Conservation (phyloP, 2,797 vertebrate species). For the Rhynchotus rufescens region DNA sequence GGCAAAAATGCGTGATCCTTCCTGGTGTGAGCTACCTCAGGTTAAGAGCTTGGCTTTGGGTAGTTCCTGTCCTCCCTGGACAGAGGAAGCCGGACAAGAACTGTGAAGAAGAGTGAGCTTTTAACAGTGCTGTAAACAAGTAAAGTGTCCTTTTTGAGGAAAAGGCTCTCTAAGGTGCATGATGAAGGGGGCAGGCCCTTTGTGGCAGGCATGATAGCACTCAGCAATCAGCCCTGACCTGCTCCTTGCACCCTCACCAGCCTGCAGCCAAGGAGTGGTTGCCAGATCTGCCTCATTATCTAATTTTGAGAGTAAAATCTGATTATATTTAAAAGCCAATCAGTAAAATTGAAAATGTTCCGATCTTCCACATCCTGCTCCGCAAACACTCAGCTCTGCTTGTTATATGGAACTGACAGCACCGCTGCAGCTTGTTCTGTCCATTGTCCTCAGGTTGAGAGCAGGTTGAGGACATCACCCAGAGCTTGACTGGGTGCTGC, state of each 20-base stretch:
- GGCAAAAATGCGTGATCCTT: neutral
- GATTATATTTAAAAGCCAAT: slow-evolving; percentile 25
- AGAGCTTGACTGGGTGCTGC: neutral
- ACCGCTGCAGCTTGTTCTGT: neutral
- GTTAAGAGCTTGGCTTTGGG: neutral
- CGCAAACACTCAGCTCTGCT: neutral
- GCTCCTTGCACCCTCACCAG: neutral
- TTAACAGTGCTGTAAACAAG: neutral
- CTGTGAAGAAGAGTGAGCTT: neutral
- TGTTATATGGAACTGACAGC: fast-evolving
- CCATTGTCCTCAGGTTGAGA: neutral
- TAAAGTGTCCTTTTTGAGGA: neutral
- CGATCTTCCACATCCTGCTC: neutral
- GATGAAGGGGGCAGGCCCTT: fast-evolving
- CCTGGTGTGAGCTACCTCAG: fast-evolving
- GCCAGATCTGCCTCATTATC: slow-evolving; percentile 37
- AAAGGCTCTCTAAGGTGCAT: fast-evolving
- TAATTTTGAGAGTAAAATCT: slow-evolving; percentile 43
- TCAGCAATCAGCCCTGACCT: neutral
- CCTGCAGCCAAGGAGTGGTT: neutral
- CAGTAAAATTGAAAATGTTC: slow-evolving; percentile 15
- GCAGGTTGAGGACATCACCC: neutral
- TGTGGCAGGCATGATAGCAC: neutral
- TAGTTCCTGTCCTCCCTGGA: neutral
- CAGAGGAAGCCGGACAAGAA: neutral